These are phyloP conservation scores for Plebejus anna DNA, from an alignment of 2,888 invertebrate genomes.

Conservation along the genomic window DNA sequence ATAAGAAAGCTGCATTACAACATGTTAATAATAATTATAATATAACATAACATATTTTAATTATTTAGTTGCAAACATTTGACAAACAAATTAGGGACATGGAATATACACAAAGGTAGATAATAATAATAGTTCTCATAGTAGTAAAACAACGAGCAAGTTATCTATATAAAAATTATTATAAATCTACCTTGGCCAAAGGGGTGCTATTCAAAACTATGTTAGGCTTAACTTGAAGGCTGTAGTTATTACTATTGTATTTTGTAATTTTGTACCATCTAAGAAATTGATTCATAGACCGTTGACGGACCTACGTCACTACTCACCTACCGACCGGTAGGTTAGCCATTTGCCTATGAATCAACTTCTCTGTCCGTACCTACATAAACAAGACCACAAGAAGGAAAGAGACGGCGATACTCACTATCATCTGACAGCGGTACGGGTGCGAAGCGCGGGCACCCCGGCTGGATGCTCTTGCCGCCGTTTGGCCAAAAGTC, in stretches of 20 bases:
- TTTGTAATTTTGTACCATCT: too few relatives aligned
- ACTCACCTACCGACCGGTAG: too few relatives aligned
- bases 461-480: constrained; percentile 80
- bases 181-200: not conserved
- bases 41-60: not conserved
- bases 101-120: not conserved
- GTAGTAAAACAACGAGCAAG: not conserved
- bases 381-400: too few relatives aligned
- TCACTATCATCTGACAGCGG: constrained; percentile 75
- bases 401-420: constrained; percentile 41
- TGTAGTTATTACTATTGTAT: too few relatives aligned
- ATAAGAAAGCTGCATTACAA: not conserved
- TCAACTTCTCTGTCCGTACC: too few relatives aligned
- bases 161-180: not conserved
- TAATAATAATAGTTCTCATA: not conserved
- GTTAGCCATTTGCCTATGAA: too few relatives aligned
- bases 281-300: too few relatives aligned
- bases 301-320: too few relatives aligned
- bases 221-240: not conserved
- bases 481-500: constrained; percentile 84
- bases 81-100: not conserved
- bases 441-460: constrained; percentile 73
- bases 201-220: not conserved
- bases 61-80: not conserved
- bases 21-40: not conserved